These are phyloP conservation scores for Herpetotheres cachinnans DNA, from an alignment of 2,113 vertebrate species.

Conservation along the genomic window DNA sequence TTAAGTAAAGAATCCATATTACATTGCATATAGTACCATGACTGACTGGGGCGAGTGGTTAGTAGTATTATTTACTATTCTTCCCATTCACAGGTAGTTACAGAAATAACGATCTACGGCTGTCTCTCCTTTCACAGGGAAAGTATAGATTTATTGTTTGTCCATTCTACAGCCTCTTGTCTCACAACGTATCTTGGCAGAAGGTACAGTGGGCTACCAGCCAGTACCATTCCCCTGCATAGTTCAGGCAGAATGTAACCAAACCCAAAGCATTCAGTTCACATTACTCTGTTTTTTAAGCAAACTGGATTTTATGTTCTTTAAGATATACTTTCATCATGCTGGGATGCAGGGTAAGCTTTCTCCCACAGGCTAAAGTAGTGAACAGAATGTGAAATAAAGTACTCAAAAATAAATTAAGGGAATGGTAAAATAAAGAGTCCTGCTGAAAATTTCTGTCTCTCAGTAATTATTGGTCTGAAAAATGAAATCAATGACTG, in stretches of 20 bases:
- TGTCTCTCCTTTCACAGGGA: neutral
- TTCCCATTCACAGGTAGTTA: neutral
- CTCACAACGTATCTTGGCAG: constrained; percentile 11
- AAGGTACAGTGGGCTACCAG: constrained; percentile 14
- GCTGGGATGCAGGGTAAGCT: constrained; percentile 21
- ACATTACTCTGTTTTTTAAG: constrained; percentile 25
- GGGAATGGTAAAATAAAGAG: constrained; percentile 47
- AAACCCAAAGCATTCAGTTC: constrained; percentile 34
- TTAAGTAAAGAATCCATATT: neutral
- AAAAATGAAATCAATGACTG: constrained; percentile 49
- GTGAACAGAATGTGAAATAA: constrained; percentile 37
- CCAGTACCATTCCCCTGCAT: neutral
- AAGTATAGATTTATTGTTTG: constrained; percentile 4
- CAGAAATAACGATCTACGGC: constrained; percentile 1
- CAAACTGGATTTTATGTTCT: constrained; percentile 18
- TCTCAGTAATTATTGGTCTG: constrained; percentile 40
- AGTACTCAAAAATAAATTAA: constrained; percentile 46
- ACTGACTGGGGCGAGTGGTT: neutral
- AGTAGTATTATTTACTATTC: neutral
- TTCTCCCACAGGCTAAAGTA: constrained; percentile 40
- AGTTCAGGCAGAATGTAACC: constrained; percentile 27
- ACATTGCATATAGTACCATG: neutral
- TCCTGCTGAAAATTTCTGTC: constrained; percentile 36
- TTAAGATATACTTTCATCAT: constrained; percentile 40
- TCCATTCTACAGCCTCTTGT: constrained; percentile 16